Evolutionary conservation across 2,888 invertebrate species (phyloP).

Genomic region (Drosophila differens): DNA sequence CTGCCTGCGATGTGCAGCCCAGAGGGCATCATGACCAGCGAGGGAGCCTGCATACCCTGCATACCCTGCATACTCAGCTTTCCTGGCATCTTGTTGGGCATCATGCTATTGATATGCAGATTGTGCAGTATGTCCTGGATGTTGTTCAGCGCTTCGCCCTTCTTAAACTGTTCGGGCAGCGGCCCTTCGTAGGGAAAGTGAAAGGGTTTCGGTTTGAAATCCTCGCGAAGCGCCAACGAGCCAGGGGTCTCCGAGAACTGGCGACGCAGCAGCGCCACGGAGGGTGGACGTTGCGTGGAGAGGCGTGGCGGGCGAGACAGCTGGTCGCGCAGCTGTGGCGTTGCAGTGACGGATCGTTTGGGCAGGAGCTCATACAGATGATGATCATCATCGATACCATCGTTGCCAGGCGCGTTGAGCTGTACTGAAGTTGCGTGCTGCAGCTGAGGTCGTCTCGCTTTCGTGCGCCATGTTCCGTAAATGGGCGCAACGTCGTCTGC

Average conservation of each 20-base stretch:
- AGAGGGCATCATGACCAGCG: slow-evolving; percentile 79
- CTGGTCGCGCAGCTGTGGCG: slow-evolving; percentile 77
- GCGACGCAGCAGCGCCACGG: slow-evolving; percentile 64
- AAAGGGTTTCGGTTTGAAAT: slow-evolving; percentile 83
- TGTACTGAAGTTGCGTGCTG: slow-evolving; percentile 63
- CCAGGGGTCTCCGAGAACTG: slow-evolving; percentile 74
- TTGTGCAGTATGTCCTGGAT: slow-evolving; percentile 85
- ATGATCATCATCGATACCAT: slow-evolving; percentile 61
- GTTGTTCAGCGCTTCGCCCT: slow-evolving; percentile 76
- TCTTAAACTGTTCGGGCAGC: slow-evolving; percentile 83
- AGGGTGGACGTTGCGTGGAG: slow-evolving; percentile 72
- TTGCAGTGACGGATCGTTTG: slow-evolving; percentile 81
- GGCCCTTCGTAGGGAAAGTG: slow-evolving; percentile 84
- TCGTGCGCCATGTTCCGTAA: slow-evolving; percentile 84
- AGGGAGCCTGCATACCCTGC: slow-evolving; percentile 33
- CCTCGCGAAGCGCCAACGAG: slow-evolving; percentile 61
- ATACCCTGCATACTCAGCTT: slow-evolving; percentile 24
- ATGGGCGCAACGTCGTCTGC: slow-evolving; percentile 77
- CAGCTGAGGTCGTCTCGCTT: slow-evolving; percentile 83
- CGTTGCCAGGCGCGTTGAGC: slow-evolving; percentile 32
- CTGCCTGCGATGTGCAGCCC: slow-evolving; percentile 83
- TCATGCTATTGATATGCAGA: slow-evolving; percentile 58
- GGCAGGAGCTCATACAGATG: slow-evolving; percentile 82
- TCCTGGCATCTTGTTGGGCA: slow-evolving; percentile 59
- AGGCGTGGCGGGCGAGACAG: slow-evolving; percentile 80